Base-by-base conservation (phyloP, 53 echinoderm and acorn worm genomes). In the Apostichopus leukothele region DNA sequence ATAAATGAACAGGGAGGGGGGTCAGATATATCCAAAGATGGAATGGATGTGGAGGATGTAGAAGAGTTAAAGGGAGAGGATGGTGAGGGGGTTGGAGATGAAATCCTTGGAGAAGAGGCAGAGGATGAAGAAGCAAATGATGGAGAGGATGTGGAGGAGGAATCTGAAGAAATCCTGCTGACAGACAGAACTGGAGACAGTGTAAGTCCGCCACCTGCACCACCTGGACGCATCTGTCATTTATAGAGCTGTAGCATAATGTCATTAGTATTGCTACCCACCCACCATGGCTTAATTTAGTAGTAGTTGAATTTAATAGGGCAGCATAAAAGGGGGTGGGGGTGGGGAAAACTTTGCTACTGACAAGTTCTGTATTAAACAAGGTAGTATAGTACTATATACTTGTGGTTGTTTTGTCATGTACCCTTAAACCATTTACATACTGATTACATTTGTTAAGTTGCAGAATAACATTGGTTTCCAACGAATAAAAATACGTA, bases 31-130 rank as follows among this genome's bases (percentile, higher is more conserved):
- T 16, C 63, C 11, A 16, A 63, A 4, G 63, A 63, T 63, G 11
- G 63, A 11, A 63, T 13, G 77, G 76, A 86, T 26, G 67, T 67
- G 8, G 11, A 83, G 11, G 81, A 63, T 76, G 90, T 39, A 75
- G 90, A 55, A 39, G 76, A 52, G 39, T 39, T 39, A 39, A 39
- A 39, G 39, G 39, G 39, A 39, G 39, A 39, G 39, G 3, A 39
- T 85, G n/a, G 18, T 19, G 78, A 86, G 9, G 52, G 7, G 9
- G 68, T 86, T 53, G 51, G 55, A 2, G 51, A 26, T 14, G 39
- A 51, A 67, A 23, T 23, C 67, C 54, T 57, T 61, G 60, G 16
- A 18, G 59, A 57, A 8, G 84, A 8, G 54, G 7, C 23, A 9
- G 14, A 5, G 27, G 27, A 20, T 19, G 84, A 4, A 61, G 84